Conservation (phyloP, 2,888 invertebrate species). For the Mimumesa dahlbomi region DNA sequence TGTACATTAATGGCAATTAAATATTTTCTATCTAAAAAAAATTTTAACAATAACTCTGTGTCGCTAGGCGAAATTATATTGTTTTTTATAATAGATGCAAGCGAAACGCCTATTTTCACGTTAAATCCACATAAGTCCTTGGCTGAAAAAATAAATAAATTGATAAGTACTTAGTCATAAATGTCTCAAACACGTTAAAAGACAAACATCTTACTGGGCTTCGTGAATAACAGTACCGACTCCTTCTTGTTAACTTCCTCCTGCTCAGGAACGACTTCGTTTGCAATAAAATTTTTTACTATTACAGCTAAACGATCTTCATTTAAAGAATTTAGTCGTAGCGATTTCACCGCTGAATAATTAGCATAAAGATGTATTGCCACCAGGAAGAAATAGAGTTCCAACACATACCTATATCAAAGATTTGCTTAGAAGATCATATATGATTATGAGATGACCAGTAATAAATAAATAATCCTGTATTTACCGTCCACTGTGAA, state of each 20-base stretch:
- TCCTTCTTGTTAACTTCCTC: conserved; percentile 87
- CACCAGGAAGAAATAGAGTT: conserved; percentile 88
- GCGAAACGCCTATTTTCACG: conserved; percentile 83
- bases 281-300: conserved; percentile 85
- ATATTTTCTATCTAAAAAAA: conserved; percentile 82
- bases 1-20: conserved; percentile 82
- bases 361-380: conserved; percentile 92
- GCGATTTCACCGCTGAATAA: conserved; percentile 91
- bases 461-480: background rate
- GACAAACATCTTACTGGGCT: conserved; percentile 70
- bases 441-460: background rate
- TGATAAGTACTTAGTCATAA: background rate
- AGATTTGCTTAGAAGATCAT: too few species aligned
- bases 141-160: conserved; percentile 80
- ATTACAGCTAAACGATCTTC: conserved; percentile 88
- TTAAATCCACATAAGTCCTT: conserved; percentile 83
- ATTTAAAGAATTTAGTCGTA: conserved; percentile 91
- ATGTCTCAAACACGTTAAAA: too few species aligned
- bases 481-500: conserved; percentile 81
- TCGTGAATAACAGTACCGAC: conserved; percentile 84
- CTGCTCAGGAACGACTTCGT: conserved; percentile 84
- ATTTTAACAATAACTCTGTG: conserved; percentile 78
- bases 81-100: conserved; percentile 77
- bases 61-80: conserved; percentile 70
- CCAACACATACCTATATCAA: conserved; percentile 85